phyloP scores from a whole-genome alignment of 2,888 invertebrate species.

The Acrobasis consociella region DNA sequence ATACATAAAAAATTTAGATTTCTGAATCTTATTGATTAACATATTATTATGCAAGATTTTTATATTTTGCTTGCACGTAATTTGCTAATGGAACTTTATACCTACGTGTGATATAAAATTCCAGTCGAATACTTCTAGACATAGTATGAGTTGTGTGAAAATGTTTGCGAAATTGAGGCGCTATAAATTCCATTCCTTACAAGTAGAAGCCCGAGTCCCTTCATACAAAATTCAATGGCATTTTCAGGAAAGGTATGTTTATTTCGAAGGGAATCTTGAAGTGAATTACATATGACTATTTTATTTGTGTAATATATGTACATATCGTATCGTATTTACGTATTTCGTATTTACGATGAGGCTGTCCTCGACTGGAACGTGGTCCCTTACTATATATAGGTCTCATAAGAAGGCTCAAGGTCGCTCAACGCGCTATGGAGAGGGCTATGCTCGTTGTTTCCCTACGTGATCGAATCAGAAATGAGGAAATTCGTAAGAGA shows the following conservation, averaged over 20 bases:
- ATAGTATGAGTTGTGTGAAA: constrained; percentile 8
- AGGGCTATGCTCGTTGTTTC: too few species aligned
- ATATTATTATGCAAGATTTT: too few species aligned
- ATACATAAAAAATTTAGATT: too few species aligned
- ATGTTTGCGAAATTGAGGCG: constrained; percentile 15
- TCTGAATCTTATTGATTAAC: too few species aligned
- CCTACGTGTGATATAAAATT: neutral
- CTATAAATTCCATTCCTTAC: constrained; percentile 20
- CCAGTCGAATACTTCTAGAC: neutral
- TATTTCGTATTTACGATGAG: too few species aligned
- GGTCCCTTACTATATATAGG: too few species aligned
- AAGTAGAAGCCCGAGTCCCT: constrained; percentile 15
- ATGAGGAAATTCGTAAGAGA: too few species aligned
- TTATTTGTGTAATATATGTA: neutral
- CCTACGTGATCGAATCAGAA: too few species aligned
- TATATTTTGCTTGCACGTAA: neutral
- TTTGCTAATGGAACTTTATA: neutral
- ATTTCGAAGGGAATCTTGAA: constrained; percentile 17
- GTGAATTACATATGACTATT: constrained; percentile 19
- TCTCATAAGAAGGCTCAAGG: too few species aligned
- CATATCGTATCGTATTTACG: too few species aligned
- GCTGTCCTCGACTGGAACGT: too few species aligned
- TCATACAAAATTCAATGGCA: constrained; percentile 22
- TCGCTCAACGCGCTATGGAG: too few species aligned
- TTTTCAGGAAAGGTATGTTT: constrained; percentile 16